Evolutionary conservation across 53 echinoderm and acorn worm genomes (phyloP).

Genomic region (Holothuria leucospilota): DNA sequence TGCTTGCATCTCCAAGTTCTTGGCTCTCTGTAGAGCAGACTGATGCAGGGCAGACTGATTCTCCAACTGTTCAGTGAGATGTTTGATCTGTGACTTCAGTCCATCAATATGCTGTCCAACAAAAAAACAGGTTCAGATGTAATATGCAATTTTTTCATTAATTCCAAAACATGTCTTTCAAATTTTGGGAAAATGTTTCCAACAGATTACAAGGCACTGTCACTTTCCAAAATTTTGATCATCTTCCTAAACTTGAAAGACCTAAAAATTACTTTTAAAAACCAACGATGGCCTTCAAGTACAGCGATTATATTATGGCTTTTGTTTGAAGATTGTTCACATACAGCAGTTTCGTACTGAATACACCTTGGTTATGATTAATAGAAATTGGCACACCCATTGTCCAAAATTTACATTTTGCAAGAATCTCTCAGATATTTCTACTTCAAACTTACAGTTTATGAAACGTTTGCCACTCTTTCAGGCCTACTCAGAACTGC

Average conservation of each 20-base stretch:
- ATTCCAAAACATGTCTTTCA: background rate
- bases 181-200: background rate
- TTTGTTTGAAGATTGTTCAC: too few relatives aligned
- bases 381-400: too few relatives aligned
- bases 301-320: too few relatives aligned
- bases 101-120: slow-evolving; percentile 70
- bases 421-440: too few relatives aligned
- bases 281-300: too few relatives aligned
- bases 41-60: slow-evolving; percentile 91
- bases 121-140: background rate
- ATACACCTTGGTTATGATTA: too few relatives aligned
- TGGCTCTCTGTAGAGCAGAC: slow-evolving; percentile 79
- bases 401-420: too few relatives aligned
- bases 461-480: too few relatives aligned
- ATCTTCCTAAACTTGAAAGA: background rate
- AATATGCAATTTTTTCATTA: background rate
- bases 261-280: too few relatives aligned
- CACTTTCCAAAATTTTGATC: background rate
- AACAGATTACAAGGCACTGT: background rate
- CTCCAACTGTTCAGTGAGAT: slow-evolving; percentile 81
- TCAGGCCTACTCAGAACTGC: too few relatives aligned
- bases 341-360: too few relatives aligned
- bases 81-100: slow-evolving; percentile 79
- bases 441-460: too few relatives aligned
- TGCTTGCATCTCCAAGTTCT: slow-evolving; percentile 72